Evolutionary conservation across 2,113 vertebrate genomes (phyloP).

Genomic region (Tichodroma muraria): DNA sequence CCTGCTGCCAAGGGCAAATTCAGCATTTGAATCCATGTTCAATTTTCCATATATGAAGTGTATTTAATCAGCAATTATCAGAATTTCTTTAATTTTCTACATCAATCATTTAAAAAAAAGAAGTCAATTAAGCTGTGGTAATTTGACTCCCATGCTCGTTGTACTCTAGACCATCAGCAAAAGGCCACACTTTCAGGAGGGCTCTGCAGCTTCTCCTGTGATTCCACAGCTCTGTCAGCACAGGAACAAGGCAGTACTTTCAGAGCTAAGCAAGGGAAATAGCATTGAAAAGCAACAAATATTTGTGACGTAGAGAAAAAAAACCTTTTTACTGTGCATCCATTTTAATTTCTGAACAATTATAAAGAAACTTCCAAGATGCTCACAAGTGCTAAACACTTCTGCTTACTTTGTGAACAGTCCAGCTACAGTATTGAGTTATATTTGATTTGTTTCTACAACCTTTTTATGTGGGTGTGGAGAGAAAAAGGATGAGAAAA

Average conservation of each 20-base stretch:
- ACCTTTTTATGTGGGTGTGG: not conserved
- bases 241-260: not conserved
- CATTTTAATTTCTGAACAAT: not conserved
- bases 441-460: not conserved
- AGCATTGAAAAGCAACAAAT: not conserved
- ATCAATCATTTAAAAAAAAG: not conserved
- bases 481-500: not conserved
- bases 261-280: not conserved
- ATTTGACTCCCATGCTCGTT: not conserved
- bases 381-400: not conserved
- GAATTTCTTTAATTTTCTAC: not conserved
- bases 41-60: not conserved
- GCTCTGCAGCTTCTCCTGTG: not conserved
- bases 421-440: not conserved
- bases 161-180: not conserved
- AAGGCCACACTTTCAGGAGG: fast-evolving
- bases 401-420: not conserved
- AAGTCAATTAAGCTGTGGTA: not conserved
- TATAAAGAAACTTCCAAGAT: not conserved
- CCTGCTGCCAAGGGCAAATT: not conserved
- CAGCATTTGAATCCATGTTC: not conserved
- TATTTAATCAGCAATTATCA: not conserved
- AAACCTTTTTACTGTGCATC: not conserved
- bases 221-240: not conserved
- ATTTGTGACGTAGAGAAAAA: not conserved